phyloP scores from a whole-genome alignment of 1,140 invertebrate species.

The Centruroides sculpturatus region DNA sequence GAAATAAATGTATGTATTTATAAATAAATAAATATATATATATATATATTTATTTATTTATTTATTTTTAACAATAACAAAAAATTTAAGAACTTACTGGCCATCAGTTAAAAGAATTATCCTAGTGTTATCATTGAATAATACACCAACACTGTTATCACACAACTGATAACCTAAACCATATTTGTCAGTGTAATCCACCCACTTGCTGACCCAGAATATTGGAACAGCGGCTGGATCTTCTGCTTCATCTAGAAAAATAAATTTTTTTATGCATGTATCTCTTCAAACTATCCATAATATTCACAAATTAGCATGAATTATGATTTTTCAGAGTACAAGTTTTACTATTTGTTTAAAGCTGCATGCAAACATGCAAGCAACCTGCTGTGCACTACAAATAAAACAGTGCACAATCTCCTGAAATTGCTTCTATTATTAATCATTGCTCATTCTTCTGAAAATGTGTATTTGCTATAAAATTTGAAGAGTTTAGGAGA shows the following conservation, averaged over 20 bases:
- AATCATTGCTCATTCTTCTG: too few relatives aligned
- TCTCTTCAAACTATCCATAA: background rate
- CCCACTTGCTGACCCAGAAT: slow-evolving; percentile 74
- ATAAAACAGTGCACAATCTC: too few relatives aligned
- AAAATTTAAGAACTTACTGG: slow-evolving; percentile 30
- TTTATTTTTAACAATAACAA: slow-evolving; percentile 3
- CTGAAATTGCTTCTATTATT: too few relatives aligned
- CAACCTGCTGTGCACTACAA: too few relatives aligned
- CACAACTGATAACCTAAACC: slow-evolving; percentile 50
- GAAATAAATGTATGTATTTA: background rate
- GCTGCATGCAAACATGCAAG: too few relatives aligned
- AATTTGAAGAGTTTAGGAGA: too few relatives aligned
- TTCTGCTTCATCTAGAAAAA: slow-evolving; percentile 60
- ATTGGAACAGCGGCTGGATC: slow-evolving; percentile 86
- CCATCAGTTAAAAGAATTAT: slow-evolving; percentile 40
- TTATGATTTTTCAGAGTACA: too few relatives aligned
- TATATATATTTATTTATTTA: too few relatives aligned
- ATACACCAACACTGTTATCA: slow-evolving; percentile 47
- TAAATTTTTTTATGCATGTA: background rate
- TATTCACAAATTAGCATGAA: too few relatives aligned
- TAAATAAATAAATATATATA: too few relatives aligned
- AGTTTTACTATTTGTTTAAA: too few relatives aligned
- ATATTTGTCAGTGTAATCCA: slow-evolving; percentile 54
- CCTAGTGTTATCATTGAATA: slow-evolving; percentile 46
- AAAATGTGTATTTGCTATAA: too few relatives aligned